phyloP scores from a whole-genome alignment of 2,888 invertebrate genomes.

The Anoncus sp. region DNA sequence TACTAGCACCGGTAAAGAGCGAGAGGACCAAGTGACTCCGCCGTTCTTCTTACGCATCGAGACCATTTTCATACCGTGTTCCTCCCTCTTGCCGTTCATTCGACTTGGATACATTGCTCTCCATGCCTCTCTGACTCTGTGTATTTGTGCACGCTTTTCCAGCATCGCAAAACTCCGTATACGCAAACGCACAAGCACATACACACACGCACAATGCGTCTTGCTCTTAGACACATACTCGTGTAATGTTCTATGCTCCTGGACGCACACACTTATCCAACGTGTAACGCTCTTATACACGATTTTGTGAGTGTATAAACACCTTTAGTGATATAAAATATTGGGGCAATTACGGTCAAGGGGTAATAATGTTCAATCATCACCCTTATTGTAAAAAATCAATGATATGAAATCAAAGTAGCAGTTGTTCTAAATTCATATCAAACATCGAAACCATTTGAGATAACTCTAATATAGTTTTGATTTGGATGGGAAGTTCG shows the following conservation, averaged over 20 bases:
- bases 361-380: slow-evolving; percentile 35
- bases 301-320: not conserved
- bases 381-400: slow-evolving; percentile 31
- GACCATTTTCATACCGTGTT: slow-evolving; percentile 61
- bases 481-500: too few relatives aligned
- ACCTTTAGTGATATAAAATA: not conserved
- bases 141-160: slow-evolving; percentile 23
- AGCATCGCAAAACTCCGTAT: slow-evolving; percentile 24
- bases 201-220: not conserved
- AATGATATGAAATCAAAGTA: slow-evolving; percentile 50
- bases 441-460: slow-evolving; percentile 5
- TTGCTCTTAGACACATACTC: slow-evolving; percentile 19
- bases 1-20: slow-evolving; percentile 49
- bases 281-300: not conserved
- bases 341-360: slow-evolving; percentile 34
- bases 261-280: not conserved
- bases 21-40: slow-evolving; percentile 35
- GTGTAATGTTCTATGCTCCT: not conserved
- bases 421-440: slow-evolving; percentile 36
- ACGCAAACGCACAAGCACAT: slow-evolving; percentile 2
- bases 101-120: slow-evolving; percentile 30
- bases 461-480: too few relatives aligned
- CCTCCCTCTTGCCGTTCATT: slow-evolving; percentile 28
- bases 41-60: slow-evolving; percentile 59
- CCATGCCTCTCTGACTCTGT: slow-evolving; percentile 13